Base-by-base conservation (phyloP, 1,140 invertebrate genomes). In the Stegodyphus mimosarum region DNA sequence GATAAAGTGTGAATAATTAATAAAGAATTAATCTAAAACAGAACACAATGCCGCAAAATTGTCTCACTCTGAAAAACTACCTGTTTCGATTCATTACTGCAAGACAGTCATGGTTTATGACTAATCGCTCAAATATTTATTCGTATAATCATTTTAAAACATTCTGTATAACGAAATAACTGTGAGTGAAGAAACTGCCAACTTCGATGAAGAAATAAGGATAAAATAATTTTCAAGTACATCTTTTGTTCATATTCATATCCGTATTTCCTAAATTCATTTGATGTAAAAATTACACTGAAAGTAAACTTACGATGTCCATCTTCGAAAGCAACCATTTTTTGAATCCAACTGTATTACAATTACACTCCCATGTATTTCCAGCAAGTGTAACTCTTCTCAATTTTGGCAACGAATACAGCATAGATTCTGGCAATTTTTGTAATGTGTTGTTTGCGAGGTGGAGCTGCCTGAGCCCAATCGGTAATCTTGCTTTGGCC, bases 251-350 rank as follows among this genome's bases (percentile, higher is more conserved):
- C 5, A 5, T 13, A 11, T 9, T 63, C 6, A 6, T 0, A 63
- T 9, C 5, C 9, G 11, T 63, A 63, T 13, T 63, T 63, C 11
- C 5, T 5, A n/a, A 11, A 10, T 63, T 13, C 11, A 9, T 9
- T n/a, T 5, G n/a, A 63, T 53, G 13, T 52, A 70, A 89, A 94
- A 95, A 55, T 92, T 93, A 53, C 95, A 93, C 80, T 93, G 93
- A 66, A 92, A 91, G 75, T 88, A 95, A 94, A 87, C 93, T 91
- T 74, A 96, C 94, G 91, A 89, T 89, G 10, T 88, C 91, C 86
- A 93, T 93, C 88, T 94, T 93, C 87, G 89, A 67, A 51, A 88
- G 88, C 6, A 90, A 83, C 89, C 90, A 91, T 18, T 88, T 88
- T 7, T 88, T 88, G 17, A 90, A 88, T 52, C 88, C 84, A 9